Conservation (phyloP, 1,140 invertebrate genomes). For the Plectrocnemia conspersa region DNA sequence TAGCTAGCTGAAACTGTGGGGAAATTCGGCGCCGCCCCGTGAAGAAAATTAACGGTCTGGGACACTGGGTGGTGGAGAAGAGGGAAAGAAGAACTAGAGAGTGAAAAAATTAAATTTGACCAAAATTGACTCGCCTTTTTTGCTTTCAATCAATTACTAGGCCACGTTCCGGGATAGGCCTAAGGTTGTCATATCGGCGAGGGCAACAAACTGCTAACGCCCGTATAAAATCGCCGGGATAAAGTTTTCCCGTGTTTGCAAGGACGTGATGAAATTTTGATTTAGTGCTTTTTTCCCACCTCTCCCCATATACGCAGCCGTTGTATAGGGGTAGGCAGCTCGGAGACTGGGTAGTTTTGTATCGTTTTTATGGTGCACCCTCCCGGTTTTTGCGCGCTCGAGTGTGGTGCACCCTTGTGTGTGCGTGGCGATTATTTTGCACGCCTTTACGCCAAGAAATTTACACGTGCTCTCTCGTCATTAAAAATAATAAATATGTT, state of each 20-base stretch:
- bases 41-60: too few relatives aligned
- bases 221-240: conserved; percentile 26
- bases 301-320: not conserved
- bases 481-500: conserved; percentile 24
- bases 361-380: conserved; percentile 30
- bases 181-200: conserved; percentile 19
- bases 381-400: too few relatives aligned
- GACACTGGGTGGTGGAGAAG: too few relatives aligned
- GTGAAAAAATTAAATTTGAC: too few relatives aligned
- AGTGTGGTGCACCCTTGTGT: conserved; percentile 16
- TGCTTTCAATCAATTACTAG: too few relatives aligned
- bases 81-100: too few relatives aligned
- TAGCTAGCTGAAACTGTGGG: too few relatives aligned
- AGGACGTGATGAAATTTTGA: conserved; percentile 35
- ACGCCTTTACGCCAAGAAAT: conserved; percentile 31
- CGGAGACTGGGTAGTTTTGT: conserved; percentile 14
- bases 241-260: conserved; percentile 34
- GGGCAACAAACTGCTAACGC: not conserved
- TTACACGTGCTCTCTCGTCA: conserved; percentile 20
- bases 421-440: conserved; percentile 33
- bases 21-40: too few relatives aligned
- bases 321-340: too few relatives aligned
- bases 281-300: conserved; percentile 28
- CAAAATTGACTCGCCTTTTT: too few relatives aligned
- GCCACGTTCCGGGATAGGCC: too few relatives aligned